Evolutionary conservation across 2,113 vertebrate species (phyloP), one percentile per base, ranked within the genome.

Genomic region (Lamprologus speciosus): DNA sequence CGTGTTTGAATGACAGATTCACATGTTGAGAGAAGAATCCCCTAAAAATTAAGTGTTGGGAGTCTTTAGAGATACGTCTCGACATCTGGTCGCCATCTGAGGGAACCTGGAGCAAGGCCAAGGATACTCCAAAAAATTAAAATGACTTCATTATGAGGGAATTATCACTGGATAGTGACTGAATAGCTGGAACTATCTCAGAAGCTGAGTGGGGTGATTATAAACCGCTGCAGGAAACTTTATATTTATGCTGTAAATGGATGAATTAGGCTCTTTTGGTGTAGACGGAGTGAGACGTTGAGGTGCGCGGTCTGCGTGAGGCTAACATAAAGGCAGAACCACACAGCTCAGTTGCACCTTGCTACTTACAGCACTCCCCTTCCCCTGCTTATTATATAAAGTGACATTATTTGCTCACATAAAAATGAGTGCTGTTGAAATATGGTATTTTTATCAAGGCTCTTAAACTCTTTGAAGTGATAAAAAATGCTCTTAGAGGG

Each of bases 11-110:
- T 84, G 81, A 91, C 87, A 92, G 83, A 81, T 85, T 92, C 80
- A 28, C 82, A 75, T 75, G 85, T 87, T 11, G 42, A 91, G 75
- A 88, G 21, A 80, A 90, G 85, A 92, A 63, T 88, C 86, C 60
- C 31, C 53, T 89, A 79, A 89, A 89, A 80, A 35, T 80, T 28
- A 92, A 90, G 89, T 90, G 88, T 87, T 80, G 83, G 84, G 83
- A 91, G 89, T 95, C 89, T 95, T 95, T 90, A 70, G 92, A 95
- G 95, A 94, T 92, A 85, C 88, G 26, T 91, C 86, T 91, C 81
- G 94, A 96, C 96, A 96, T 96, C 95, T 97, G 96, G 90, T 95
- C 91, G 53, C 95, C 95, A 96, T 96, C 95, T 95, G 94, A 96
- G 42, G 80, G 51, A 91, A 92, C 70, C 94, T 96, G 96, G 96